A percentile compares a stretch with the other conserved stretches of the same genome.
phyloP scores from a whole-genome alignment of 1,140 invertebrate species.

The Steinernema feltiae region DNA sequence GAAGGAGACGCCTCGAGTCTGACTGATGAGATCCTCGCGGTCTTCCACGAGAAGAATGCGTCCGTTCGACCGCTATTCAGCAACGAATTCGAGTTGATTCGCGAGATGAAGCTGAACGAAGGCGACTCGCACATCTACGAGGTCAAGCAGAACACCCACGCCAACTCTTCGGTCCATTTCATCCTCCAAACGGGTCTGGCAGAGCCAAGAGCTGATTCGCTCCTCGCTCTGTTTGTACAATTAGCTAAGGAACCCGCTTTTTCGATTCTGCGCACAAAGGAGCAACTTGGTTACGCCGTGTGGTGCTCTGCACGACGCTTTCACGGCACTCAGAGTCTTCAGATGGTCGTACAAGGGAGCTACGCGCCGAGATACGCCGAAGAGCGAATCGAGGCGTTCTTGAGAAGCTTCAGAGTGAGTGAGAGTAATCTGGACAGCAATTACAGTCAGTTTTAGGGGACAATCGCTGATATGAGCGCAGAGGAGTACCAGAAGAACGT shows the following conservation, averaged over 20 bases:
- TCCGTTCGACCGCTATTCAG: conserved; percentile 20
- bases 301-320: conserved; percentile 73
- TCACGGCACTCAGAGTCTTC: conserved; percentile 72
- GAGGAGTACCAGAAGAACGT: conserved; percentile 79
- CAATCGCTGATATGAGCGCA: conserved; percentile 69
- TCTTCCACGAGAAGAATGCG: background rate
- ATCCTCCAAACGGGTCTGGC: conserved; percentile 82
- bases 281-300: conserved; percentile 90
- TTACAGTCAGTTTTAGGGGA: conserved; percentile 61
- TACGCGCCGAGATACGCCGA: conserved; percentile 76
- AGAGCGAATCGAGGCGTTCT: conserved; percentile 76
- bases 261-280: conserved; percentile 78
- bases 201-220: conserved; percentile 71
- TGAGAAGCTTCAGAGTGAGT: conserved; percentile 71
- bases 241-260: conserved; percentile 84
- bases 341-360: conserved; percentile 83
- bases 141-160: conserved; percentile 70
- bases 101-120: conserved; percentile 31
- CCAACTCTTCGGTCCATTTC: conserved; percentile 75
- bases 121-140: conserved; percentile 47
- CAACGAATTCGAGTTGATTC: conserved; percentile 18
- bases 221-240: conserved; percentile 78
- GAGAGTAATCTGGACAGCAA: background rate
- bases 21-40: conserved; percentile 27
- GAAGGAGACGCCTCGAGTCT: conserved; percentile 59